A percentile compares a stretch with the other conserved stretches of the same genome.
Conservation (phyloP, 1,140 invertebrate genomes). For the Lepidurus couesii region DNA sequence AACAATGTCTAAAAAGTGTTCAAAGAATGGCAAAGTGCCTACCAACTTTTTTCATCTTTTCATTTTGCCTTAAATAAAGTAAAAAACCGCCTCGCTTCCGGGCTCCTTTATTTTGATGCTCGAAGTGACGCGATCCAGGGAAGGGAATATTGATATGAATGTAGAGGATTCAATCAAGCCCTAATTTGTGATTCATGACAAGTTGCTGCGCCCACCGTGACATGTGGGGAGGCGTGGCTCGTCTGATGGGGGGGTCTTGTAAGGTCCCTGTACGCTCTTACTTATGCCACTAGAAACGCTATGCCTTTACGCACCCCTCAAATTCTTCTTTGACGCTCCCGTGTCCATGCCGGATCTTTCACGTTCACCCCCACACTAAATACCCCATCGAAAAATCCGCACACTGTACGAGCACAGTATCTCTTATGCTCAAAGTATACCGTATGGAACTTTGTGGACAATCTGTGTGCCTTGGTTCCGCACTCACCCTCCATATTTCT, state of each 20-base stretch:
- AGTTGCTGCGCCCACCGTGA: conserved; percentile 12
- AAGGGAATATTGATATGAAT: conserved; percentile 15
- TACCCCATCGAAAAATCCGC: background rate
- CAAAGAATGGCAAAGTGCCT: background rate
- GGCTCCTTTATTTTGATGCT: background rate
- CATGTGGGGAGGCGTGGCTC: conserved; percentile 11
- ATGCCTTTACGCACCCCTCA: background rate
- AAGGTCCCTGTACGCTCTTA: conserved; percentile 12
- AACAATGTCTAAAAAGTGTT: background rate
- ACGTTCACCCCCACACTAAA: conserved; percentile 14
- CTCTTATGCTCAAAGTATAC: conserved; percentile 15
- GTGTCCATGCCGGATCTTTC: background rate
- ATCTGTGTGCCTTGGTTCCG: background rate
- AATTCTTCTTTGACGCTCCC: conserved; percentile 6
- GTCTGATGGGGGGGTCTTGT: conserved; percentile 13
- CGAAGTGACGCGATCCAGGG: background rate
- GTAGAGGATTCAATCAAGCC: conserved; percentile 17
- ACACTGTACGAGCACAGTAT: background rate
- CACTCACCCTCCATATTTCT: background rate
- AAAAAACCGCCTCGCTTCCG: background rate
- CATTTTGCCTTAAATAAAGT: background rate
- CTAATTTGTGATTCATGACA: conserved; percentile 22
- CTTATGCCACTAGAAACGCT: conserved; percentile 11
- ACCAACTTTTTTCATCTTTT: background rate
- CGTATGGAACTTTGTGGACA: conserved; percentile 14